Conservation (phyloP, 2,113 vertebrate species). For the Rhombomys opimus region DNA sequence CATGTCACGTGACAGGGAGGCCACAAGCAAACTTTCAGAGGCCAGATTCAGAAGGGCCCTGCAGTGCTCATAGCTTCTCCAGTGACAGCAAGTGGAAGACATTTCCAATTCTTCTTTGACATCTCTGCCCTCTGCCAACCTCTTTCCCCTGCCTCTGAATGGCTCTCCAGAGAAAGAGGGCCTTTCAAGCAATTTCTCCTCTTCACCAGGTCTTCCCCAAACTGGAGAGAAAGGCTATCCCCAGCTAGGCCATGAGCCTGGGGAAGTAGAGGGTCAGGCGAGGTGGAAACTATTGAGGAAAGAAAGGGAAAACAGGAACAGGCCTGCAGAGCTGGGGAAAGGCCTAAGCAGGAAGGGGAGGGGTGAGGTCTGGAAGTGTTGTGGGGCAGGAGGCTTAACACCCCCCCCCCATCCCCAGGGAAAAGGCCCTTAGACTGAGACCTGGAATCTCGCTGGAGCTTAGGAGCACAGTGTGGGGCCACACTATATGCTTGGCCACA, state of each 20-base stretch:
- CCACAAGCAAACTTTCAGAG: not conserved
- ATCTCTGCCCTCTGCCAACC: not conserved
- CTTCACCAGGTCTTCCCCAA: not conserved
- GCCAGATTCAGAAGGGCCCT: not conserved
- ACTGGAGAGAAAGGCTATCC: not conserved
- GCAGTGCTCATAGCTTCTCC: not conserved
- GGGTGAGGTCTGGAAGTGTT: not conserved
- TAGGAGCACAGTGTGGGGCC: not conserved
- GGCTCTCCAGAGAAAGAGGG: not conserved
- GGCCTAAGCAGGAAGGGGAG: not conserved
- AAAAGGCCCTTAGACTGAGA: not conserved
- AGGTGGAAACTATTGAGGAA: not conserved
- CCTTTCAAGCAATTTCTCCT: not conserved
- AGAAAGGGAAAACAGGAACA: not conserved
- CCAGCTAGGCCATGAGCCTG: not conserved
- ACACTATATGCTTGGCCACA: too few relatives aligned
- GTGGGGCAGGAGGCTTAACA: not conserved
- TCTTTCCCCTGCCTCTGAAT: not conserved
- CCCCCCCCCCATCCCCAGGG: too few relatives aligned
- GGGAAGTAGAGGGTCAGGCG: not conserved
- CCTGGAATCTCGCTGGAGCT: not conserved
- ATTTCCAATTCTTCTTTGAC: not conserved
- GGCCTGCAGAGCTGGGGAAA: not conserved
- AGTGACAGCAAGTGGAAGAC: not conserved
- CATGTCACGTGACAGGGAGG: not conserved